These are phyloP conservation scores for Ceratotherium simum DNA, from an alignment of 2,113 vertebrate genomes.

Conservation along the genomic window DNA sequence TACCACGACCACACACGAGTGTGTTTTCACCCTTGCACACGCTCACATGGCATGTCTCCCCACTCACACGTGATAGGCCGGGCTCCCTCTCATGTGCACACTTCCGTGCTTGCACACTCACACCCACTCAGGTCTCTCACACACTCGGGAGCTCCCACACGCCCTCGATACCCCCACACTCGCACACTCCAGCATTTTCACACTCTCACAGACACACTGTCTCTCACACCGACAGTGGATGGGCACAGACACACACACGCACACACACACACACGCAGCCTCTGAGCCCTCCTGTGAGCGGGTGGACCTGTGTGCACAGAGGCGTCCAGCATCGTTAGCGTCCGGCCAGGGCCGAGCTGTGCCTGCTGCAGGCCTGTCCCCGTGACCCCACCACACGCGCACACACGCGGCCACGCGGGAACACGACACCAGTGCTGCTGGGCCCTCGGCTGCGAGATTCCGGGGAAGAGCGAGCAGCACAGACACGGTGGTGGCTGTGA, in stretches of 20 bases:
- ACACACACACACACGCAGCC: too few species aligned
- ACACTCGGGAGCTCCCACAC: background rate
- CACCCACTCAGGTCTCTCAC: background rate
- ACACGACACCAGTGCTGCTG: background rate
- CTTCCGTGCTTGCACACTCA: background rate
- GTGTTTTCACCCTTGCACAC: background rate
- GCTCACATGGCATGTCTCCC: too few species aligned
- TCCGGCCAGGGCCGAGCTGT: background rate
- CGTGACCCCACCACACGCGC: background rate
- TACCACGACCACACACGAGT: background rate
- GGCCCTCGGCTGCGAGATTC: background rate
- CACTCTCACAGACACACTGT: background rate
- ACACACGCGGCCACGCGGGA: background rate
- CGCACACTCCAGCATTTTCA: background rate
- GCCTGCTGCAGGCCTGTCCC: too few species aligned
- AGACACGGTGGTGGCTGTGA: background rate
- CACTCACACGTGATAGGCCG: too few species aligned
- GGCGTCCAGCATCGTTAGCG: rapidly evolving
- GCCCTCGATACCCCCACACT: background rate
- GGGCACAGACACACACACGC: background rate
- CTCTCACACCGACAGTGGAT: background rate
- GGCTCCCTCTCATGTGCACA: background rate
- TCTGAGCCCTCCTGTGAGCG: background rate
- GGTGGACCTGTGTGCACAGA: background rate
- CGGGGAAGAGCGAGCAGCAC: rapidly evolving